phyloP scores from a whole-genome alignment of 2,888 invertebrate species.

The Patella ulyssiponensis region DNA sequence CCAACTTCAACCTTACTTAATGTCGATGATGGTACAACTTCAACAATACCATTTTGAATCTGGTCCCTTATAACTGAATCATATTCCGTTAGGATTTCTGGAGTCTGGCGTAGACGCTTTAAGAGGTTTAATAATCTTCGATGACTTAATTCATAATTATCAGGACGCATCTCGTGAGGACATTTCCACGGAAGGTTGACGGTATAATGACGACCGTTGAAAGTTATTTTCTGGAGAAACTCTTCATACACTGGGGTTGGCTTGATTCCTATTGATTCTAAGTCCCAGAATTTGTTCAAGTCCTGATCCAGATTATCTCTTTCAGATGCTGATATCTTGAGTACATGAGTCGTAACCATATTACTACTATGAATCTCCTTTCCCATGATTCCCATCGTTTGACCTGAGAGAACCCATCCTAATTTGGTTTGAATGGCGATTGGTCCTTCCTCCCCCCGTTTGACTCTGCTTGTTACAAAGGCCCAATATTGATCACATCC shows the following conservation, averaged over 20 bases:
- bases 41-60: neutral
- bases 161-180: neutral
- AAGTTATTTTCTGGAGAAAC: neutral
- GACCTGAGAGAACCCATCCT: slow-evolving; percentile 7
- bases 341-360: neutral
- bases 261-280: neutral
- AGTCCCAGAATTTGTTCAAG: slow-evolving; percentile 1
- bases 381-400: neutral
- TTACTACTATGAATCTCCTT: neutral
- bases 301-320: neutral
- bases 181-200: neutral
- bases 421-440: neutral
- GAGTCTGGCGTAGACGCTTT: neutral
- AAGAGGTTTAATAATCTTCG: neutral
- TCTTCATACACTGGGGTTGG: neutral
- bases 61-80: neutral
- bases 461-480: neutral
- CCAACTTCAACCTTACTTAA: neutral
- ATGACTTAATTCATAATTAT: neutral
- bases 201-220: neutral
- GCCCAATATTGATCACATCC: neutral
- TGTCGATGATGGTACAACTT: neutral
- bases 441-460: neutral
- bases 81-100: neutral
- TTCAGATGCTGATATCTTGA: neutral